Percentiles rank a stretch among this genome's conserved stretches.
phyloP scores from a whole-genome alignment of 2,888 invertebrate genomes.

The Mythimna ferrago region DNA sequence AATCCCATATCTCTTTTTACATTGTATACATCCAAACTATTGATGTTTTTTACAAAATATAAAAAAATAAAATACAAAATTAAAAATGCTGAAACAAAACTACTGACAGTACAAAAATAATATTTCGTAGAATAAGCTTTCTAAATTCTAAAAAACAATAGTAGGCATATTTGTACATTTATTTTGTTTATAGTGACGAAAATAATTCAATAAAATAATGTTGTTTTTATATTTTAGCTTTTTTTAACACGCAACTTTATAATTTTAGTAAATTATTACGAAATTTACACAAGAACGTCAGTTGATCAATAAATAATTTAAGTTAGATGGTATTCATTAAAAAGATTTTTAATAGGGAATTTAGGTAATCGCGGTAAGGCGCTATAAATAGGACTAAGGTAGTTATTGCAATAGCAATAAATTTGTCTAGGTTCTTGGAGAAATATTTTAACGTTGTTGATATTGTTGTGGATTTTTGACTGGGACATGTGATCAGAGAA shows the following conservation, averaged over 20 bases:
- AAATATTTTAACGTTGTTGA: constrained; percentile 37
- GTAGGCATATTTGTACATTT: constrained; percentile 2
- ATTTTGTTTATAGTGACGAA: neutral
- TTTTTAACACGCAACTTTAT: neutral
- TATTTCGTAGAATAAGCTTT: constrained; percentile 71
- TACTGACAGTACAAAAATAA: constrained; percentile 75
- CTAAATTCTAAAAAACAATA: constrained; percentile 34
- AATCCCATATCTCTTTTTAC: constrained; percentile 67
- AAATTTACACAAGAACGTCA: constrained; percentile 7
- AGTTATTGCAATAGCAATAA: constrained; percentile 54
- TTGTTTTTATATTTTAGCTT: constrained; percentile 1
- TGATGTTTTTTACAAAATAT: constrained; percentile 60
- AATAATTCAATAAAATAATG: neutral
- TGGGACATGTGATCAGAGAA: constrained; percentile 36
- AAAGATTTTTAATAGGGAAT: constrained; percentile 39
- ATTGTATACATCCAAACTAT: constrained; percentile 57
- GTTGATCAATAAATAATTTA: constrained; percentile 1
- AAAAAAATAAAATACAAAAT: constrained; percentile 41
- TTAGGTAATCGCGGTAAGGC: constrained; percentile 33
- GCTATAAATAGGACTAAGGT: constrained; percentile 34
- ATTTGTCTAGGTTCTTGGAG: constrained; percentile 44
- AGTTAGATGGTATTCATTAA: constrained; percentile 19
- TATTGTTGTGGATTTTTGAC: constrained; percentile 46
- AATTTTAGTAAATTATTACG: constrained; percentile 1
- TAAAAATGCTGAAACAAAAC: constrained; percentile 33